A percentile compares a stretch with the other conserved stretches of the same genome.
Conservation (phyloP, 2,888 invertebrate genomes). For the Eubasilissa splendida region DNA sequence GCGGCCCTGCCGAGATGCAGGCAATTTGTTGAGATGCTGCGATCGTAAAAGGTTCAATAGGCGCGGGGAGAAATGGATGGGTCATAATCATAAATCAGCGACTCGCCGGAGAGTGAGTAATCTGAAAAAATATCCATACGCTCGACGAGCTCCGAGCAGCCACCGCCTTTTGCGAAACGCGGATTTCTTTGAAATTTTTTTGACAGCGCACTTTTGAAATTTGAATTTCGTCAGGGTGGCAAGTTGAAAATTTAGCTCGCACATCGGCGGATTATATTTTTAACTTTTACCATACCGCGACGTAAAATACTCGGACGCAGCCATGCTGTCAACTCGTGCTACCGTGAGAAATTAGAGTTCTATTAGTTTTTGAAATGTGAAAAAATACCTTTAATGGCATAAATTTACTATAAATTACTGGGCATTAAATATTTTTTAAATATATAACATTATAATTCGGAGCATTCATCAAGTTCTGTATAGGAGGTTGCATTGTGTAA, state of each 20-base stretch:
- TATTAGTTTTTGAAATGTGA: too few relatives aligned
- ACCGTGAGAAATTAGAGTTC: too few relatives aligned
- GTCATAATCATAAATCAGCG: slow-evolving; percentile 2
- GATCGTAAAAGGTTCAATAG: neutral
- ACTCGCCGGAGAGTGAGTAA: slow-evolving; percentile 11
- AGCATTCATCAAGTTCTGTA: too few relatives aligned
- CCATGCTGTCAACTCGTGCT: too few relatives aligned
- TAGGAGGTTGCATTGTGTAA: too few relatives aligned
- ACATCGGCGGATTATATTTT: neutral
- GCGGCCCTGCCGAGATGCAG: slow-evolving; percentile 9
- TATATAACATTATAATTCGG: too few relatives aligned
- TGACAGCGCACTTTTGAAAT: slow-evolving; percentile 5
- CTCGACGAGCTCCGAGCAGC: neutral
- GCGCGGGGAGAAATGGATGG: neutral
- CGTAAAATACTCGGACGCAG: too few relatives aligned
- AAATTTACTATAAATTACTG: too few relatives aligned
- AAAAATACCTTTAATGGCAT: too few relatives aligned
- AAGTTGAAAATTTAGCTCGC: neutral
- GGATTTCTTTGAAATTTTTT: neutral
- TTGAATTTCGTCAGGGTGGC: neutral
- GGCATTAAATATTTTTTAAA: too few relatives aligned
- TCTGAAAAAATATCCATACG: neutral
- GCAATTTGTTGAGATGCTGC: slow-evolving; percentile 4
- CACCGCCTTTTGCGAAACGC: neutral
- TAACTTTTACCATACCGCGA: too few relatives aligned